phyloP scores from a whole-genome alignment of 2,888 invertebrate species.

The Hypolimnas misippus region DNA sequence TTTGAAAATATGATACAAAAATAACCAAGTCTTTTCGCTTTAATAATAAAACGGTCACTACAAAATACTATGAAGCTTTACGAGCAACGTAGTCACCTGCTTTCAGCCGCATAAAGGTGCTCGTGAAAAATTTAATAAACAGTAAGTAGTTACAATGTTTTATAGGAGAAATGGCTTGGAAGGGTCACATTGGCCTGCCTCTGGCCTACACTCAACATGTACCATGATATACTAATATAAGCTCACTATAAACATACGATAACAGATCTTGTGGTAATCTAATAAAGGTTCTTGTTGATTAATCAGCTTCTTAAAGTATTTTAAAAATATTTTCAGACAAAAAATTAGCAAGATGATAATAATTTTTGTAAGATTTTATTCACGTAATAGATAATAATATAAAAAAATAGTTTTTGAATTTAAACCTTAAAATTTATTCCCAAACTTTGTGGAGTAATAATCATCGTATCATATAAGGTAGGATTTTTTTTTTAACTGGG shows the following conservation, averaged over 20 bases:
- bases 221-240: background rate
- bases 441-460: too few relatives aligned
- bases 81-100: constrained; percentile 36
- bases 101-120: constrained; percentile 35
- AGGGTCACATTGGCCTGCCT: constrained; percentile 19
- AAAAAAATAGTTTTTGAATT: too few relatives aligned
- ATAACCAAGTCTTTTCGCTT: background rate
- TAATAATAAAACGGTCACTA: constrained; percentile 35
- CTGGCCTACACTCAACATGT: constrained; percentile 18
- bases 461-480: background rate
- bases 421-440: too few relatives aligned
- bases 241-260: background rate
- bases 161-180: constrained; percentile 34
- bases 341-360: too few relatives aligned
- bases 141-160: constrained; percentile 42
- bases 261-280: background rate
- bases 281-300: too few relatives aligned
- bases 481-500: too few relatives aligned
- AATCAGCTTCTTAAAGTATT: too few relatives aligned
- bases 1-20: background rate
- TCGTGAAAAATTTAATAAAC: constrained; percentile 46
- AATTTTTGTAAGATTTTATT: too few relatives aligned
- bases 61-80: constrained; percentile 33
- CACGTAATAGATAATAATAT: too few relatives aligned
- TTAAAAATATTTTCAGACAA: too few relatives aligned